Evolutionary conservation across 2,797 vertebrate genomes (phyloP).

Genomic region (Bradypodion pumilum): DNA sequence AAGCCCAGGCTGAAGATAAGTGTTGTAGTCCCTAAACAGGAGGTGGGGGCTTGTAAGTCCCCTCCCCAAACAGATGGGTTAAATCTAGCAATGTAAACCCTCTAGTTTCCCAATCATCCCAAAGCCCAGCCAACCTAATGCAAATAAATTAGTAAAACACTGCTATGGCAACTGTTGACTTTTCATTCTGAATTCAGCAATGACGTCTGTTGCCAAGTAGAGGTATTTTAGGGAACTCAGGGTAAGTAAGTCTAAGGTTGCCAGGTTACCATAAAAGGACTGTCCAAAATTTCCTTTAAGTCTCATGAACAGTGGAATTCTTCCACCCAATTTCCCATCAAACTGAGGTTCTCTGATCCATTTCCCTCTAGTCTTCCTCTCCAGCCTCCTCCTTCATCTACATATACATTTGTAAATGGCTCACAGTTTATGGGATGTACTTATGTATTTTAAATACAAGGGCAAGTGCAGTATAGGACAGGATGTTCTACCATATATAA

Average conservation of each 20-base stretch:
- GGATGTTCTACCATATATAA: background rate
- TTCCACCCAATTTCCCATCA: background rate
- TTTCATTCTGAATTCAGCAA: background rate
- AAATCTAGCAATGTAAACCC: background rate
- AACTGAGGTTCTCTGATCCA: background rate
- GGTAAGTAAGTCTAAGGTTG: background rate
- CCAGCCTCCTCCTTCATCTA: background rate
- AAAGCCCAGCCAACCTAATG: background rate
- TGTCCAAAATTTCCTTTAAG: background rate
- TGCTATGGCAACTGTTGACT: background rate
- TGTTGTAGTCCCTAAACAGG: background rate
- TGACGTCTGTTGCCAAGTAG: background rate
- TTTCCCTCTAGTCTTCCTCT: background rate
- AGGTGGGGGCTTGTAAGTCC: slow-evolving; percentile 19
- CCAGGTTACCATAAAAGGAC: background rate
- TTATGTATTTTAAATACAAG: background rate
- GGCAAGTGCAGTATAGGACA: background rate
- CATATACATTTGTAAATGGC: background rate
- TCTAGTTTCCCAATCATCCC: background rate
- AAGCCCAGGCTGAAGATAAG: background rate
- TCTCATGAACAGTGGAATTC: background rate
- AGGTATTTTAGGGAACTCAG: background rate
- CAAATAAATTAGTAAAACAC: slow-evolving; percentile 1
- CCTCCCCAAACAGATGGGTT: background rate
- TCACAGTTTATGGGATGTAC: background rate